A percentile compares a stretch with the other conserved stretches of the same genome.
phyloP scores from a whole-genome alignment of 2,888 invertebrate genomes.

The Scaptomyza parva region DNA sequence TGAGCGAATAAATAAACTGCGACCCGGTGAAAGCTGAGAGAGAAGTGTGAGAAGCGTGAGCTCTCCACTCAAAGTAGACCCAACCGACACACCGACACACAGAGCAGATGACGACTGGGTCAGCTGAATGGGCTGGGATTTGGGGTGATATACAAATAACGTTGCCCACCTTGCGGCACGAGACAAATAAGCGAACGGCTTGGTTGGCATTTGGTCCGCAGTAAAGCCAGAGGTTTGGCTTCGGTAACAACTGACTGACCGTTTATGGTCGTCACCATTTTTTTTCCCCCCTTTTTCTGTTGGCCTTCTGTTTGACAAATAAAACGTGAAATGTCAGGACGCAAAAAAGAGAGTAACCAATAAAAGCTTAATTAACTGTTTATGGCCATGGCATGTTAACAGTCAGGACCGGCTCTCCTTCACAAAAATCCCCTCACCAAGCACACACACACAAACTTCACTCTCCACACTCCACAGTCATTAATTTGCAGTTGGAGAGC shows the following conservation, averaged over 20 bases:
- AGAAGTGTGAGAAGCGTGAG: slow-evolving; percentile 21
- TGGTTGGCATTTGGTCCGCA: slow-evolving; percentile 39
- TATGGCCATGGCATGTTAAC: slow-evolving; percentile 76
- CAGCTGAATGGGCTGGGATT: neutral
- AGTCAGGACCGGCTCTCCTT: too few relatives aligned
- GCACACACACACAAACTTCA: too few relatives aligned
- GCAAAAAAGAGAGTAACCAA: slow-evolving; percentile 74
- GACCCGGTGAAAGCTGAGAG: too few relatives aligned
- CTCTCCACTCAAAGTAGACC: slow-evolving; percentile 5
- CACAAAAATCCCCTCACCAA: slow-evolving; percentile 31
- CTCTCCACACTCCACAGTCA: slow-evolving; percentile 51
- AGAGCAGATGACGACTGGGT: slow-evolving; percentile 11
- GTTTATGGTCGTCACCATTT: slow-evolving; percentile 77
- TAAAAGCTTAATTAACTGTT: slow-evolving; percentile 80
- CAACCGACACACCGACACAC: neutral
- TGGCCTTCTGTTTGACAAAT: slow-evolving; percentile 72
- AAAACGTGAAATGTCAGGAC: slow-evolving; percentile 74
- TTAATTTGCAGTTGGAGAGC: slow-evolving; percentile 59
- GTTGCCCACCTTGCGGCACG: slow-evolving; percentile 55
- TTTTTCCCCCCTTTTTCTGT: too few relatives aligned
- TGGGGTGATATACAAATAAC: slow-evolving; percentile 42
- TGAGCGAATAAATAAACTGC: slow-evolving; percentile 73
- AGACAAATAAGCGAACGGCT: slow-evolving; percentile 52
- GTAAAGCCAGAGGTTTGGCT: neutral
- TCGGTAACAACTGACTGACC: slow-evolving; percentile 39